Conservation (phyloP, 2,113 vertebrate species). For the Rhabdomys dilectus region DNA sequence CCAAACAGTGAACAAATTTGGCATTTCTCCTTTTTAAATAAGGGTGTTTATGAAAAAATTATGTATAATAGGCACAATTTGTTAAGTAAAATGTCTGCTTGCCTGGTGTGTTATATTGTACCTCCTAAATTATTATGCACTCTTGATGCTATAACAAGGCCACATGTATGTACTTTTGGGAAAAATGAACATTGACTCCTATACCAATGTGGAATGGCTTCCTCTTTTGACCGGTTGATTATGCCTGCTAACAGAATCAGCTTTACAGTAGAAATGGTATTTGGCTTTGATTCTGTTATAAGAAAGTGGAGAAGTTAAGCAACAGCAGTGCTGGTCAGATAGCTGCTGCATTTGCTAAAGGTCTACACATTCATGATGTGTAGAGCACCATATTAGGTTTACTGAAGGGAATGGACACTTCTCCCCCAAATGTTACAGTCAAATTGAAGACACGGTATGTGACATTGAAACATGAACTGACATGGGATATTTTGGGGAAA, state of each 20-base stretch:
- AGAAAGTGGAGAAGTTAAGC: neutral
- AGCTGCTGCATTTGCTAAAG: constrained; percentile 8
- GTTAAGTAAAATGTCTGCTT: neutral
- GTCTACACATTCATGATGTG: neutral
- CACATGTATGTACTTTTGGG: neutral
- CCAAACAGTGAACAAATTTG: neutral
- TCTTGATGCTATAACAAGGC: neutral
- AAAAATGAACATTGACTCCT: neutral
- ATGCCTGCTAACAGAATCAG: neutral
- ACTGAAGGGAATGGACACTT: neutral
- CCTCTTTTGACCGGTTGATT: neutral
- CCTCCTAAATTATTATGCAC: neutral
- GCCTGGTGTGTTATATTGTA: neutral
- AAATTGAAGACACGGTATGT: neutral
- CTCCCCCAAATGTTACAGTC: neutral
- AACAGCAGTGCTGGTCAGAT: neutral
- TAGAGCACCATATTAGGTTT: neutral
- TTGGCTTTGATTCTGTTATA: neutral
- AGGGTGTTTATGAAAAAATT: neutral
- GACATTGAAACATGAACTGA: neutral
- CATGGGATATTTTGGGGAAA: neutral
- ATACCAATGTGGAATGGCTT: neutral
- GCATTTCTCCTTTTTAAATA: neutral
- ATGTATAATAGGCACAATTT: neutral
- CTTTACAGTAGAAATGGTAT: neutral